Evolutionary conservation across 2,113 vertebrate species (phyloP), one percentile per base, ranked within the genome.

Genomic region (Tautogolabrus adspersus): DNA sequence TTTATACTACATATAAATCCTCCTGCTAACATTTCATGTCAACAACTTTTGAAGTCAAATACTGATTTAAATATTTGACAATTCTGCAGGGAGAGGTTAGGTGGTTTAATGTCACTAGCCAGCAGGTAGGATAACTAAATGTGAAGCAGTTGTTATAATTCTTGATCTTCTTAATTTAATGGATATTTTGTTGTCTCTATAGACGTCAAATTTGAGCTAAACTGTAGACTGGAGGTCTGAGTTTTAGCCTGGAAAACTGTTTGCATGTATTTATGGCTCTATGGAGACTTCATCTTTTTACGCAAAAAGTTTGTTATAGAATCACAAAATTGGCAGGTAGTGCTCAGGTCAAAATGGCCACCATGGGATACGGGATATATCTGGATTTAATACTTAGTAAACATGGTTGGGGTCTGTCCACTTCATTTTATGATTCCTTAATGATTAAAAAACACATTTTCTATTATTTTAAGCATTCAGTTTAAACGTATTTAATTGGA

Each of bases 331-430:
- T 10, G 10, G 3, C 40, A 46, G 23, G 13, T 18, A 19, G 56
- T 38, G 23, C 38, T 23, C 51, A 3, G 6, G 23, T 18, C 49
- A 81, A 81, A 83, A 75, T 75, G 69, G 69, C 82, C 38, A 1
- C 70, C 74, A 63, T 5, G 3, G 54, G 49, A 65, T 18, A 23
- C n/a, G 1, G n/a, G 18, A 52, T 11, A 26, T 19, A 75, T 34
- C 15, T 51, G 10, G 55, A 67, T 66, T 61, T 42, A 52, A 38
- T 18, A 59, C 13, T n/a, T 57, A 11, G 61, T 46, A 66, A 52
- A 72, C 46, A 54, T 9, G 47, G 66, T 63, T 58, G 66, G 72
- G 77, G 60, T 74, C 75, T 44, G 18, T 58, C 52, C 49, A 58
- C 55, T 69, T 0, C 52, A 57, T 71, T 52, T 6, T 0, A 42